Conservation (phyloP, 2,797 vertebrate genomes). For the Rhodeus uyekii region DNA sequence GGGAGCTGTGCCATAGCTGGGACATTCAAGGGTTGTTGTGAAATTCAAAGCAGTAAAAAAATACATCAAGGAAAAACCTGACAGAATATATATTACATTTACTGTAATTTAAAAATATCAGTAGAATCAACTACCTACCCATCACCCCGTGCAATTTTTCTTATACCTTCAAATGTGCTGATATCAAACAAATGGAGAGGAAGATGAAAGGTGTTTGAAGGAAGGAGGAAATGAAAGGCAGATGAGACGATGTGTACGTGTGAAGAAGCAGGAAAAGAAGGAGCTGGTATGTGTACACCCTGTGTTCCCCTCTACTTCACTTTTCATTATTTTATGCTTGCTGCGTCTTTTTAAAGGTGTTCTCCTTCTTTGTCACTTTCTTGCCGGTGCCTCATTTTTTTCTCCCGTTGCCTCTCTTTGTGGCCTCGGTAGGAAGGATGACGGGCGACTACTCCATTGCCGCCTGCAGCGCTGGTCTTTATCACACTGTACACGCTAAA, state of each 20-base stretch:
- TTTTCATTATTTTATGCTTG: constrained; percentile 57
- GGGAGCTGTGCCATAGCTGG: constrained; percentile 21
- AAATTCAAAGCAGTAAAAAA: constrained; percentile 9
- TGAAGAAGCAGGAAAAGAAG: constrained; percentile 29
- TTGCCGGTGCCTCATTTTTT: constrained; percentile 41
- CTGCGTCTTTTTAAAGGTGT: constrained; percentile 56
- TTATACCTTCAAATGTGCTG: constrained; percentile 20
- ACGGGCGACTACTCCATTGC: constrained; percentile 29
- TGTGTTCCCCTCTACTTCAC: constrained; percentile 47
- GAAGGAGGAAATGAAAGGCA: constrained; percentile 31
- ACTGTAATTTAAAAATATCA: constrained; percentile 13
- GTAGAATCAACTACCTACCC: constrained; percentile 9
- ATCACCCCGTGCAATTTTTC: background rate
- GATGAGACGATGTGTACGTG: constrained; percentile 17
- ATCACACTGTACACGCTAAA: constrained; percentile 48
- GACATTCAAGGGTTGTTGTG: constrained; percentile 5
- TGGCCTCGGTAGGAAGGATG: constrained; percentile 38
- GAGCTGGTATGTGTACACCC: constrained; percentile 24
- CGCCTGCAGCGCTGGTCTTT: constrained; percentile 47
- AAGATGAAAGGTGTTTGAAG: constrained; percentile 32
- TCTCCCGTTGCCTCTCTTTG: background rate
- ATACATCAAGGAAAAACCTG: background rate
- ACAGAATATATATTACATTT: constrained; percentile 11
- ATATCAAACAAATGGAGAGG: constrained; percentile 24
- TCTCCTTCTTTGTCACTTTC: constrained; percentile 50